phyloP scores from a whole-genome alignment of 2,888 invertebrate species.

The Chalcosyrphus nemorum region DNA sequence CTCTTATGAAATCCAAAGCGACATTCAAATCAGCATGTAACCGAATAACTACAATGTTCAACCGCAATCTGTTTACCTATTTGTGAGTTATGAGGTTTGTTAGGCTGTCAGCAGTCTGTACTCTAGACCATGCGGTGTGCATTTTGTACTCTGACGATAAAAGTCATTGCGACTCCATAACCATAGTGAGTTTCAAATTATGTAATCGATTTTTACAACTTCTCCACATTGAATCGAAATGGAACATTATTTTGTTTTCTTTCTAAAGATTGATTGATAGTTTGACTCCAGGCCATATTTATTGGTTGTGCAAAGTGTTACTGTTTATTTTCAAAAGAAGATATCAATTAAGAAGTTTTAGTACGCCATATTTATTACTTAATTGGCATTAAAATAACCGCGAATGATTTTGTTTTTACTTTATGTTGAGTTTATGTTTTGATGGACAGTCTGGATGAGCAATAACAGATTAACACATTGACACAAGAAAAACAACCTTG shows the following conservation, averaged over 20 bases:
- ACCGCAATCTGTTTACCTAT: constrained; percentile 49
- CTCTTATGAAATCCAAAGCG: constrained; percentile 36
- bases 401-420: neutral
- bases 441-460: neutral
- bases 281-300: constrained; percentile 1
- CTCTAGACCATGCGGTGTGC: constrained; percentile 29
- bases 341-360: constrained; percentile 24
- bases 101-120: constrained; percentile 40
- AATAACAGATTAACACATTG: too few species aligned
- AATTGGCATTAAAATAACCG: neutral
- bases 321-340: neutral
- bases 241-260: constrained; percentile 14
- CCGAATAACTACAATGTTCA: constrained; percentile 30
- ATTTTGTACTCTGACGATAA: constrained; percentile 33
- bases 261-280: constrained; percentile 36
- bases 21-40: constrained; percentile 58
- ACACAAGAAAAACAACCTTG: too few species aligned
- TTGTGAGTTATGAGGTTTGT: constrained; percentile 54
- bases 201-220: constrained; percentile 53
- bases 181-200: constrained; percentile 48
- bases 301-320: neutral
- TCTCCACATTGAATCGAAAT: constrained; percentile 13
- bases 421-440: neutral
- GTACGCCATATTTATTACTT: neutral
- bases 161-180: constrained; percentile 53